Conservation (phyloP, 2,888 invertebrate genomes). For the Pasiphila rectangulata region DNA sequence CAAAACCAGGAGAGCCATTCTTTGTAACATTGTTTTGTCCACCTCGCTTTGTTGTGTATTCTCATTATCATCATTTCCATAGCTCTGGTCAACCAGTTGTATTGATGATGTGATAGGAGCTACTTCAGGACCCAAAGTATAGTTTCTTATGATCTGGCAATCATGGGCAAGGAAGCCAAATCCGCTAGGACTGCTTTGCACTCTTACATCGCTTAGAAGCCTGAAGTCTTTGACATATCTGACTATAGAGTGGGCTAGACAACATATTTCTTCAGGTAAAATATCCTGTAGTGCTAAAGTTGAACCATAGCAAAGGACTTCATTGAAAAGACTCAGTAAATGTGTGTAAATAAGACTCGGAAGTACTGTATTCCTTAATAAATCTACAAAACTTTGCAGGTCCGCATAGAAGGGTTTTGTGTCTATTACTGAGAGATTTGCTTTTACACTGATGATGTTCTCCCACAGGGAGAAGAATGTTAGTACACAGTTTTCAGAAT, state of each 20-base stretch:
- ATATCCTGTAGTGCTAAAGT: conserved; percentile 93
- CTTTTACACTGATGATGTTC: conserved; percentile 93
- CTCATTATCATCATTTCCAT: conserved; percentile 68
- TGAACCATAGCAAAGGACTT: conserved; percentile 94
- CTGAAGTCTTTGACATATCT: conserved; percentile 92
- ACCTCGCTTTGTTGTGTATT: conserved; percentile 75
- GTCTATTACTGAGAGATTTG: conserved; percentile 93
- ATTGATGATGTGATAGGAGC: conserved; percentile 61
- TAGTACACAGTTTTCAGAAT: conserved; percentile 86
- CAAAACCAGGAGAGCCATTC: conserved; percentile 91
- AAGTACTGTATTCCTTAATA: conserved; percentile 85
- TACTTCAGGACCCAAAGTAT: conserved; percentile 61
- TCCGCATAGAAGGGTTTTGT: conserved; percentile 94
- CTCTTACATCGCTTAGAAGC: conserved; percentile 82
- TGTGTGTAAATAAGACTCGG: conserved; percentile 92
- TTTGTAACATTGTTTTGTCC: conserved; percentile 90
- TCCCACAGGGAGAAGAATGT: conserved; percentile 94
- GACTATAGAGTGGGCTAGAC: conserved; percentile 91
- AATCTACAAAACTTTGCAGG: conserved; percentile 88
- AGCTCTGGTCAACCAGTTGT: conserved; percentile 70
- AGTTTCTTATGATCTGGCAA: conserved; percentile 61
- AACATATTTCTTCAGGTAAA: conserved; percentile 93
- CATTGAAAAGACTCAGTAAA: conserved; percentile 91
- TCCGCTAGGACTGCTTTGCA: conserved; percentile 67
- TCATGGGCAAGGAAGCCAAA: conserved; percentile 73